A percentile compares a stretch with the other conserved stretches of the same genome.
phyloP scores from a whole-genome alignment of 2,797 vertebrate genomes.

The Melanotaenia pygmaea region DNA sequence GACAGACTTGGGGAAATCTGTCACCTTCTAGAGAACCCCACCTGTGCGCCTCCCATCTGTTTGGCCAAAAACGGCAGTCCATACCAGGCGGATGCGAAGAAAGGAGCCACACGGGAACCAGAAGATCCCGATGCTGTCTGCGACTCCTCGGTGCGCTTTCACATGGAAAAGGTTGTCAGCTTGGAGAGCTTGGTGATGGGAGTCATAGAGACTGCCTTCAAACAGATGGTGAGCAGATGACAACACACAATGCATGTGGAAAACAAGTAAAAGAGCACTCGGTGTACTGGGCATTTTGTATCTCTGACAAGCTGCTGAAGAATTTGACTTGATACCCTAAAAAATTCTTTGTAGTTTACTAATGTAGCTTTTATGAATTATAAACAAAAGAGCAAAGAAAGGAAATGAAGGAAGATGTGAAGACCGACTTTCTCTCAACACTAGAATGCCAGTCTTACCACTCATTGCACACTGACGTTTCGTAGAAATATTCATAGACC shows the following conservation, averaged over 20 bases:
- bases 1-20: conserved; percentile 92
- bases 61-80: conserved; percentile 79
- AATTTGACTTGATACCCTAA: not conserved
- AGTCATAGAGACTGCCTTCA: conserved; percentile 95
- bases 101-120: conserved; percentile 68
- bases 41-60: conserved; percentile 87
- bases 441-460: not conserved
- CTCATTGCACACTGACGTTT: too few relatives aligned
- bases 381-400: not conserved
- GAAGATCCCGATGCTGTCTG: conserved; percentile 77
- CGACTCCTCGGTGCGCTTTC: conserved; percentile 84
- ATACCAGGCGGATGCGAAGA: conserved; percentile 70
- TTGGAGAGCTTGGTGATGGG: conserved; percentile 93
- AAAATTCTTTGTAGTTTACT: not conserved
- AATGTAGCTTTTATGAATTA: not conserved
- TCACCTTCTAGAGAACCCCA: conserved; percentile 90
- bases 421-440: not conserved
- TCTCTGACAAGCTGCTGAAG: conserved; percentile 10
- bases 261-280: conserved; percentile 4
- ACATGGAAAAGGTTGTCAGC: conserved; percentile 94
- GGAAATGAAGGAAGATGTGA: not conserved
- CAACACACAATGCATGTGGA: not conserved
- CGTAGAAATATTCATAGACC: too few relatives aligned
- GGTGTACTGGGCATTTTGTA: not conserved
- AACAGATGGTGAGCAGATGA: conserved; percentile 89